These are phyloP conservation scores for Vidua chalybeata DNA, from an alignment of 2,113 vertebrate species.

Conservation along the genomic window DNA sequence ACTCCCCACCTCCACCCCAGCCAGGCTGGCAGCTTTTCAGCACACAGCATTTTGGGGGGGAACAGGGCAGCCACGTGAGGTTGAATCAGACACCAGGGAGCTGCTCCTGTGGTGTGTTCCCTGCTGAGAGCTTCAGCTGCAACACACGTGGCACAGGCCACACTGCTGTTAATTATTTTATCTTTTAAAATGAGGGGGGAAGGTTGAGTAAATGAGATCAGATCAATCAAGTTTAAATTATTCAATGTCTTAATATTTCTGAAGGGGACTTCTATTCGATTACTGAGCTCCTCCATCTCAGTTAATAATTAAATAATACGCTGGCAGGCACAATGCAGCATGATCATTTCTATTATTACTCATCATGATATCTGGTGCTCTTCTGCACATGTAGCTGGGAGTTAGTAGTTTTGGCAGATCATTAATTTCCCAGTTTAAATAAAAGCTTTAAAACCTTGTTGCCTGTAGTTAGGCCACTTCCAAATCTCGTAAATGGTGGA, in stretches of 20 bases:
- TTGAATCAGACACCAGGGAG: background rate
- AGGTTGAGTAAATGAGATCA: slow-evolving; percentile 67
- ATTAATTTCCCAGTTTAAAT: slow-evolving; percentile 64
- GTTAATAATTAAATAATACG: slow-evolving; percentile 62
- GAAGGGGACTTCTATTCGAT: slow-evolving; percentile 67
- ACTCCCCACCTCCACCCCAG: background rate
- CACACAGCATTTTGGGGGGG: background rate
- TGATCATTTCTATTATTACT: slow-evolving; percentile 63
- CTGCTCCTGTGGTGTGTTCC: background rate
- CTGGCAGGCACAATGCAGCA: slow-evolving; percentile 56
- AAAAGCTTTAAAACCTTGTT: slow-evolving; percentile 60
- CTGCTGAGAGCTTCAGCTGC: background rate
- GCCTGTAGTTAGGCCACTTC: slow-evolving; percentile 27
- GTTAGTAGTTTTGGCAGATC: slow-evolving; percentile 56
- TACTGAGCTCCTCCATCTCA: slow-evolving; percentile 46
- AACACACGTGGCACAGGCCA: background rate
- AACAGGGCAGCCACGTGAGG: background rate
- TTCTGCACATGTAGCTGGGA: slow-evolving; percentile 54
- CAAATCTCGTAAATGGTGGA: slow-evolving; percentile 7
- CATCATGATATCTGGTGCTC: slow-evolving; percentile 50
- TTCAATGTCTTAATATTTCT: slow-evolving; percentile 72
- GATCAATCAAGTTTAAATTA: slow-evolving; percentile 70
- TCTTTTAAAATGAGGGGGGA: slow-evolving; percentile 58
- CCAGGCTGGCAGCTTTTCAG: background rate
- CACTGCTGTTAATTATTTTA: slow-evolving; percentile 60